Evolutionary conservation across 2,113 vertebrate species (phyloP), one percentile per base, ranked within the genome.

Genomic region (Cavia porcellus): DNA sequence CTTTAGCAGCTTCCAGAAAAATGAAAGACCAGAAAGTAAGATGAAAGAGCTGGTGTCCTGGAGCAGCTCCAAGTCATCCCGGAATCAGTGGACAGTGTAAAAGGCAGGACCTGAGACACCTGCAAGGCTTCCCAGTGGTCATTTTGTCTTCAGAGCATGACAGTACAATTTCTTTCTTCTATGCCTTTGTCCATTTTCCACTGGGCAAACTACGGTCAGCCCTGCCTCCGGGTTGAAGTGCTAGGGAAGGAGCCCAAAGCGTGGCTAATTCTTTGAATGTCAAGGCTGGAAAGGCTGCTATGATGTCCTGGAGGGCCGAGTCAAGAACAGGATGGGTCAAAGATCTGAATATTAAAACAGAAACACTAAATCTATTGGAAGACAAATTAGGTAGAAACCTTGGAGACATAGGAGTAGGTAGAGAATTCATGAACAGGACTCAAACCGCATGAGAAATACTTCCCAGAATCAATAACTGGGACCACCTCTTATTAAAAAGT

Each of bases 1-100:
- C 45, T 70, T 72, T 30, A 38, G 84, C 47, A 82, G 52, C 74
- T 89, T 89, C 89, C 28, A 64, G 57, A 70, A 95, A 91, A 89
- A n/a, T 5, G 28, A 32, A 82, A 70, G 42, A 30, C 11, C 13
- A 50, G 83, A 42, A 94, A 68, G 32, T 13, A 64, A 82, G 70
- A 72, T 7, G n/a, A 42, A 83, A 94, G 42, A 83, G 32, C 38
- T 38, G 38, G 22, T 11, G 3, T 38, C 61, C 42, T 25, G 55
- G 32, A 83, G 38, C 32, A 68, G 42, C 61, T 91, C 42, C 20
- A 38, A 1, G 47, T 96, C 55, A 55, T 72, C 25, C n/a, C 50
- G 25, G 77, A 87, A 62, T 66, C 80, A 95, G 83, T 19, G 50
- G 45, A 45, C 83, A 84, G 45, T 61, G 55, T 66, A 62, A 88